Evolutionary conservation across 1,140 invertebrate genomes (phyloP).

Genomic region (Heliconius himera): DNA sequence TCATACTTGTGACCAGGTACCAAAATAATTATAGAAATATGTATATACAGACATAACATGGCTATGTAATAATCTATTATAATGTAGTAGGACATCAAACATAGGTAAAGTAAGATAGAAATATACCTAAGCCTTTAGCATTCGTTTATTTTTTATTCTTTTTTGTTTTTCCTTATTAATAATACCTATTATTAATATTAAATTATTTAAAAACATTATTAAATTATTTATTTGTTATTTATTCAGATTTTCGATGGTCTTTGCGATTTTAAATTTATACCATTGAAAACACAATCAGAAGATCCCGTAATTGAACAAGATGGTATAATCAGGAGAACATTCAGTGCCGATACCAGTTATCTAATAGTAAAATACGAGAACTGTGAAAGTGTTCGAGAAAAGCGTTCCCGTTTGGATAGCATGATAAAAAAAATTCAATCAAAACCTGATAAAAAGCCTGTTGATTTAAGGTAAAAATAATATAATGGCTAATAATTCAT

Average conservation of each 20-base stretch:
- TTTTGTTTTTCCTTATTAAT: too few relatives aligned
- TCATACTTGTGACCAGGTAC: slow-evolving; percentile 41
- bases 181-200: too few relatives aligned
- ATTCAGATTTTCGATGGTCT: slow-evolving; percentile 53
- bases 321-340: slow-evolving; percentile 52
- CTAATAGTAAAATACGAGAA: slow-evolving; percentile 61
- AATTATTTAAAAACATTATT: background rate
- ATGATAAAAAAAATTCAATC: slow-evolving; percentile 49
- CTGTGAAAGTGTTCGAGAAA: slow-evolving; percentile 45
- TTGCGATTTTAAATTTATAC: slow-evolving; percentile 62
- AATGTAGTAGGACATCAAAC: too few relatives aligned
- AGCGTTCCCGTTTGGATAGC: slow-evolving; percentile 51
- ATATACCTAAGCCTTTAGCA: too few relatives aligned
- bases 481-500: background rate
- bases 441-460: slow-evolving; percentile 56
- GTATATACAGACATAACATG: background rate
- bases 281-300: slow-evolving; percentile 41
- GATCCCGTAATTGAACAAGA: slow-evolving; percentile 41
- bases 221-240: slow-evolving; percentile 7
- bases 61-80: too few relatives aligned
- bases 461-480: slow-evolving; percentile 62
- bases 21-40: background rate
- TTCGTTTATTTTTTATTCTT: too few relatives aligned
- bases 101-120: too few relatives aligned
- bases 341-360: slow-evolving; percentile 57